Evolutionary conservation across 1,140 invertebrate genomes (phyloP), one percentile per base, ranked within the genome.

Genomic region (Trachymyrmex septentrionalis): DNA sequence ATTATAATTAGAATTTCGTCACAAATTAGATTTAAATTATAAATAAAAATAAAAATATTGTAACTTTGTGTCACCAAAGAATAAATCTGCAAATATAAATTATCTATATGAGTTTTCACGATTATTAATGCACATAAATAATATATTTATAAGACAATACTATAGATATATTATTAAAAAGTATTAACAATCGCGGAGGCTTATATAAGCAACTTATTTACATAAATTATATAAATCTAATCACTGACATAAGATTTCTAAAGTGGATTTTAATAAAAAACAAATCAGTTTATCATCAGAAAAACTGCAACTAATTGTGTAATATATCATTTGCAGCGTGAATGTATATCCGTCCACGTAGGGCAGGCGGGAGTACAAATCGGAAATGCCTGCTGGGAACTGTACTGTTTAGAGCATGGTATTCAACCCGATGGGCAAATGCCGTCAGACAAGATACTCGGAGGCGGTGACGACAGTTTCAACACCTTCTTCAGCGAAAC

Each of bases 321-420:
- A 55, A 16, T n/a, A 63, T 78, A 27, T 44, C 10, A 10, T 88
- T 91, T 75, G 19, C 55, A 91, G 90, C 89, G 90, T 14, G 91
- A 91, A 44, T 97, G 97, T 94, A 97, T 97, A 95, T 97, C 96
- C 76, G 96, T 97, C 93, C 97, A 97, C 91, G 96, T 97, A 90
- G 97, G 97, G 72, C 97, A 97, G 95, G 97, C 97, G 91, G 97
- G 97, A 92, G 96, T 97, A 91, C 97, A 97, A 95, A 98, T 98
- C 91, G 97, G 97, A 85, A 97, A 97, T 92, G 96, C 97, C 87
- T 97, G 97, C 92, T 97, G 97, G 96, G 97, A 97, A 88, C 95
- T 99, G 71, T 98, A 98, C 95, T 99, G 98, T 93, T 94, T 98
- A 90, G 98, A 98, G 94, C 98, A 98, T 95, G 98, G 98, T 21